Conservation (phyloP, 2,888 invertebrate species). For the Trilocha varians region DNA sequence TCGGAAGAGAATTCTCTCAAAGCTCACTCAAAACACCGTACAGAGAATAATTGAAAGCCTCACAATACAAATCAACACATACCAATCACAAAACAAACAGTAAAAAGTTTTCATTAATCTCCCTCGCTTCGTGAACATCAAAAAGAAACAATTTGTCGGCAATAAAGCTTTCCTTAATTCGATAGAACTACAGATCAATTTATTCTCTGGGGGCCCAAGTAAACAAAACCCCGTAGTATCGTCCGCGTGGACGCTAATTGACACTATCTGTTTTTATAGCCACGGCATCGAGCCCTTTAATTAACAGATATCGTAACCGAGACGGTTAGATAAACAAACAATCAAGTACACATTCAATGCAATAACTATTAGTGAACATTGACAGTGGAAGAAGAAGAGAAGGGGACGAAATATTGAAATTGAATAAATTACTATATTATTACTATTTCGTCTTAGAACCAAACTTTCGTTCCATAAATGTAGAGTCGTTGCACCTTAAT, state of each 20-base stretch:
- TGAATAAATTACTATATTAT: no score
- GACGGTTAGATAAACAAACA: conserved; percentile 35
- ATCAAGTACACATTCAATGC: conserved; percentile 31
- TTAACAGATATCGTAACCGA: conserved; percentile 43
- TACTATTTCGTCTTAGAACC: no score
- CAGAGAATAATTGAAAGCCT: no score
- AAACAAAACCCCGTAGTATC: conserved; percentile 33
- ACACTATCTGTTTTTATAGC: conserved; percentile 51
- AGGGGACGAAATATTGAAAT: no score
- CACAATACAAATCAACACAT: no score
- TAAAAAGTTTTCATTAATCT: conserved; percentile 1
- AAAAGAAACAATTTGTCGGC: conserved; percentile 35
- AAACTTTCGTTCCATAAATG: no score
- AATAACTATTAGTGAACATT: conserved; percentile 4
- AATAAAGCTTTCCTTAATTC: conserved; percentile 36
- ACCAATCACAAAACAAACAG: no score
- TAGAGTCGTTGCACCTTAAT: no score
- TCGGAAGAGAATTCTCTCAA: no score
- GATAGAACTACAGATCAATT: conserved; percentile 40
- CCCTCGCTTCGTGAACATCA: conserved; percentile 6
- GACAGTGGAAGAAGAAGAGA: no score
- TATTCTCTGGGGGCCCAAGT: conserved; percentile 31
- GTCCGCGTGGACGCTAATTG: conserved; percentile 38
- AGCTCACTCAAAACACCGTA: no score
- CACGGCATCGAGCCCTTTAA: conserved; percentile 47